These are phyloP conservation scores for Bombus confusus DNA, from an alignment of 1,140 invertebrate genomes.

Conservation along the genomic window DNA sequence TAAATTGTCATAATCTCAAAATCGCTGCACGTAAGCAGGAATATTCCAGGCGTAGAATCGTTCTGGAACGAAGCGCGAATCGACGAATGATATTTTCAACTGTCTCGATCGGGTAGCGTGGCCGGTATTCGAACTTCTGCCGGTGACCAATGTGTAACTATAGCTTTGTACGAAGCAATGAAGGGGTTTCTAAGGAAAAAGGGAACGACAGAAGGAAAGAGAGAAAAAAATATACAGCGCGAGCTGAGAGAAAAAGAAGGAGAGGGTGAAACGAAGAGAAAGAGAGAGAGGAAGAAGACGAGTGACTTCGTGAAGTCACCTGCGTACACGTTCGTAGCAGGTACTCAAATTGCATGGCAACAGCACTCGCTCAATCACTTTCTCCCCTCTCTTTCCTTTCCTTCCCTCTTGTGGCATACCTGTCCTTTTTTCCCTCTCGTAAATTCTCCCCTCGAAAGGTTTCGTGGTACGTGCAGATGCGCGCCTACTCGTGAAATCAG, in stretches of 20 bases:
- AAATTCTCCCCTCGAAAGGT: slow-evolving; percentile 63
- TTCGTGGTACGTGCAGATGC: slow-evolving; percentile 67
- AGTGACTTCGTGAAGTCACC: slow-evolving; percentile 54
- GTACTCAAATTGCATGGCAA: slow-evolving; percentile 69
- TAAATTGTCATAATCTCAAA: neutral
- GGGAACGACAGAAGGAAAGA: neutral
- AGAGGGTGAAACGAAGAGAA: neutral
- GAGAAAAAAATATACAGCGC: neutral
- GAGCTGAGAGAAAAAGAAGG: neutral
- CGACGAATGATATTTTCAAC: slow-evolving; percentile 6
- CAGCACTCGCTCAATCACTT: slow-evolving; percentile 61
- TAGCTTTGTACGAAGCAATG: slow-evolving; percentile 39
- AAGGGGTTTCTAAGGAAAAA: slow-evolving; percentile 44
- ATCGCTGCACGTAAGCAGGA: neutral
- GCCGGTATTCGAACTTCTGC: neutral
- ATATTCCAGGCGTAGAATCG: too few species aligned
- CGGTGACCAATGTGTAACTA: slow-evolving; percentile 32
- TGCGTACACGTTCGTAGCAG: slow-evolving; percentile 59
- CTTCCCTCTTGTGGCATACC: slow-evolving; percentile 46
- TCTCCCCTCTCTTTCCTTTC: slow-evolving; percentile 48
- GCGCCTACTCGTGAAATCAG: slow-evolving; percentile 67
- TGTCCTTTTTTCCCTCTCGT: slow-evolving; percentile 53
- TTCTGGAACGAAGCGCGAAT: neutral
- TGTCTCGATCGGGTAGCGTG: neutral
- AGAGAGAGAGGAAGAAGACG: neutral